These are phyloP conservation scores for Pagrus major DNA, from an alignment of 2,113 vertebrate species.

Conservation along the genomic window DNA sequence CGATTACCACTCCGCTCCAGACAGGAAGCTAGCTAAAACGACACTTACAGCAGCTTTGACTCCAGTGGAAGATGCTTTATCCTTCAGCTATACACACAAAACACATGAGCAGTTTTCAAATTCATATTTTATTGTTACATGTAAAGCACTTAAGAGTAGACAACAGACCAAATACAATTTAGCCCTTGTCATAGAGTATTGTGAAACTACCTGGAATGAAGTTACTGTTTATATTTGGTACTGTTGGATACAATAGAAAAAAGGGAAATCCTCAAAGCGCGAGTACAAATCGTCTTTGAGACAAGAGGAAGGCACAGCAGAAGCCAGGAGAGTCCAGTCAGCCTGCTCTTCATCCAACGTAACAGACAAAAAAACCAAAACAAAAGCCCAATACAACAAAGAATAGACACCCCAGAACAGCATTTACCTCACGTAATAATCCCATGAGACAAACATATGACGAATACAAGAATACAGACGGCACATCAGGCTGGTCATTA, in stretches of 20 bases:
- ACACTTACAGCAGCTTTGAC: too few species aligned
- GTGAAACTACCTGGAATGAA: constrained; percentile 75
- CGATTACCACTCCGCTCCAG: too few species aligned
- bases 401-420: constrained; percentile 49
- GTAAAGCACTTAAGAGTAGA: constrained; percentile 84
- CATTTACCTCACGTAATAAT: constrained; percentile 53
- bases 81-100: constrained; percentile 37
- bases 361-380: constrained; percentile 28
- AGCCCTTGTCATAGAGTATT: constrained; percentile 77
- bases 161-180: constrained; percentile 83
- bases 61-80: too few species aligned
- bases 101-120: constrained; percentile 66
- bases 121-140: constrained; percentile 77
- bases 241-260: constrained; percentile 64
- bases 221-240: constrained; percentile 73
- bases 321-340: constrained; percentile 61
- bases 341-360: constrained; percentile 54
- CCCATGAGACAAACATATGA: constrained; percentile 65
- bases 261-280: constrained; percentile 44
- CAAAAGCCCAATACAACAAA: constrained; percentile 33
- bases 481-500: constrained; percentile 40
- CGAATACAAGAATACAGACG: constrained; percentile 52
- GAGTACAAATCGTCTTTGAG: constrained; percentile 48
- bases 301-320: constrained; percentile 69
- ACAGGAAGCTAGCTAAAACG: too few species aligned